Conservation (phyloP, 2,113 vertebrate genomes). For the Dromiciops gliroides region DNA sequence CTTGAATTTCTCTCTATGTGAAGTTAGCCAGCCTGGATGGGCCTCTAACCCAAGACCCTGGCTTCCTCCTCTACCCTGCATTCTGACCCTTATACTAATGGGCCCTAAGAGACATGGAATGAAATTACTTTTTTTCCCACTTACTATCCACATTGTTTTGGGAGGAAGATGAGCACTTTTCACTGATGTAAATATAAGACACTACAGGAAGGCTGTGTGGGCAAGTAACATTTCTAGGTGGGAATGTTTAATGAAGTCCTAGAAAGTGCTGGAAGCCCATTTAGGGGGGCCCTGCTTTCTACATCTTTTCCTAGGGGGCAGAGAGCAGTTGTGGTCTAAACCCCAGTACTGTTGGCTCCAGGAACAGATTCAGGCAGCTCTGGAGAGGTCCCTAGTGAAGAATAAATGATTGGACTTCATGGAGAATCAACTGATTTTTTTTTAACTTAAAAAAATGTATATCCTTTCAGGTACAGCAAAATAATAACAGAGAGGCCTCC, state of each 20-base stretch:
- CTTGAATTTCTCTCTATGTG: background rate
- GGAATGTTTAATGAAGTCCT: background rate
- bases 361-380: background rate
- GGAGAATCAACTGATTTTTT: constrained; percentile 16
- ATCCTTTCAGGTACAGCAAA: constrained; percentile 16
- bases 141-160: background rate
- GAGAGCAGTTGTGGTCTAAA: background rate
- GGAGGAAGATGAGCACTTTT: background rate
- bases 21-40: background rate
- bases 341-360: background rate
- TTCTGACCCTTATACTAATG: background rate
- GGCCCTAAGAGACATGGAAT: background rate
- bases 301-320: background rate
- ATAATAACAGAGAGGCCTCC: background rate
- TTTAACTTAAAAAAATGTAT: background rate
- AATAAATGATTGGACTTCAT: background rate
- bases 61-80: background rate
- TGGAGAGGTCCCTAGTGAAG: background rate
- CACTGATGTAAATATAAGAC: background rate
- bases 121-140: background rate
- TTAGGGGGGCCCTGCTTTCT: background rate
- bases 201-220: background rate
- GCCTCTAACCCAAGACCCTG: background rate
- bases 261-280: background rate
- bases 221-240: background rate